phyloP scores from a whole-genome alignment of 2,888 invertebrate genomes.

The Cheilosia impressa region DNA sequence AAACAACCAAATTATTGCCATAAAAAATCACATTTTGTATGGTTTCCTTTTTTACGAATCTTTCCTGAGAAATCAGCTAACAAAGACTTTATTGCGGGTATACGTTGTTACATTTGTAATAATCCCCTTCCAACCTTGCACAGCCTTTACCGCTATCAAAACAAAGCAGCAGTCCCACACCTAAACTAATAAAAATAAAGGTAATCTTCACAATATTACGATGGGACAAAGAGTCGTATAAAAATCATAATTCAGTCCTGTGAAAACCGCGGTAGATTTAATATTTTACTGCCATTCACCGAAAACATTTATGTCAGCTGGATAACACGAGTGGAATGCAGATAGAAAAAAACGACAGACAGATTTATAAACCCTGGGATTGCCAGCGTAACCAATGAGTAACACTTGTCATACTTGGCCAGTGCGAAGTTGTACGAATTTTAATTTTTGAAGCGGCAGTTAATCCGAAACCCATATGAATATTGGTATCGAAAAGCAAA shows the following conservation, averaged over 20 bases:
- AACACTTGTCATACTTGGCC: neutral
- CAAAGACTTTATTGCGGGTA: neutral
- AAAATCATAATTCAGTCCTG: constrained; percentile 15
- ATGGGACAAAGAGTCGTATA: constrained; percentile 14
- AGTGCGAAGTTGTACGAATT: neutral
- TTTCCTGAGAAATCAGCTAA: neutral
- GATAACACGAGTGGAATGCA: constrained; percentile 1
- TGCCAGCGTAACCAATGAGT: neutral
- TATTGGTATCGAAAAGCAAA: no score
- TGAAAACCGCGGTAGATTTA: neutral
- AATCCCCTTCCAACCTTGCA: neutral
- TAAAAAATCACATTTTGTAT: no score
- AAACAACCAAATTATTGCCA: no score
- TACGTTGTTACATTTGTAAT: constrained; percentile 3
- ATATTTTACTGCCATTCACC: constrained; percentile 26
- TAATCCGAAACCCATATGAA: no score
- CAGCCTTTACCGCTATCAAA: neutral
- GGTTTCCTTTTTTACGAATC: no score
- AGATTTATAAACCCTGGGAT: neutral
- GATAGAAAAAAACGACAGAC: neutral
- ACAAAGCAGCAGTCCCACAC: constrained; percentile 20
- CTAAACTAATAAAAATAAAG: neutral
- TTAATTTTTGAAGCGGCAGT: neutral
- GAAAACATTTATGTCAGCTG: neutral
- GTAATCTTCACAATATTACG: neutral